Evolutionary conservation across 2,113 vertebrate genomes (phyloP), one percentile per base, ranked within the genome.

Genomic region (Sisor rabdophorus): DNA sequence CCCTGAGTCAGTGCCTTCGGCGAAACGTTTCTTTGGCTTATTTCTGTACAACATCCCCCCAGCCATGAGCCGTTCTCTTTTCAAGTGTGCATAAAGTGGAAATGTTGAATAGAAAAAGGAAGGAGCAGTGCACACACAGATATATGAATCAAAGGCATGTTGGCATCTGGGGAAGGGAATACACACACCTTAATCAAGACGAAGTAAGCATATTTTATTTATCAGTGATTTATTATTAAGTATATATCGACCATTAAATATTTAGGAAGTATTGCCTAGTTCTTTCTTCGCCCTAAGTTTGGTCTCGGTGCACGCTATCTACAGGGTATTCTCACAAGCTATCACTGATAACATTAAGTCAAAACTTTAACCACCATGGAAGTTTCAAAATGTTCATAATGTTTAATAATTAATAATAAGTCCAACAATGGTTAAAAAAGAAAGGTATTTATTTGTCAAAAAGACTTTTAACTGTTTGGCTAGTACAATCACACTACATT

Each of bases 181-280:
- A 75, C 84, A 85, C 86, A 88, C 87, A 87, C 87, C 86, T 87
- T 90, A 88, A 87, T 89, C 86, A 90, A 86, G 88, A 88, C 84
- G n/a, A 89, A 87, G 86, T 83, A 87, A 85, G 80, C 83, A 87
- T 89, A 81, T 89, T 89, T 89, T 88, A 89, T 90, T 89, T 84
- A 90, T 83, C 72, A 61, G 78, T 72, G 80, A 88, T 90, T 90
- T 88, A 89, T 89, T 90, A 90, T 90, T 89, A 86, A 89, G 87
- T 76, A 82, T 85, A 87, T 88, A 87, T 86, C 80, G 78, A 75
- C 75, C 61, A 79, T 89, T 68, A 89, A 91, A 89, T 82, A 87
- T 90, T 87, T 78, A 89, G 58, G 24, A 75, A 85, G 82, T 79
- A 74, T 84, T 84, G 75, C 70, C 81, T 88, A 60, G 78, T 89